These are phyloP conservation scores for Harpagoxenus sublaevis DNA, from an alignment of 2,888 invertebrate genomes.

Conservation along the genomic window DNA sequence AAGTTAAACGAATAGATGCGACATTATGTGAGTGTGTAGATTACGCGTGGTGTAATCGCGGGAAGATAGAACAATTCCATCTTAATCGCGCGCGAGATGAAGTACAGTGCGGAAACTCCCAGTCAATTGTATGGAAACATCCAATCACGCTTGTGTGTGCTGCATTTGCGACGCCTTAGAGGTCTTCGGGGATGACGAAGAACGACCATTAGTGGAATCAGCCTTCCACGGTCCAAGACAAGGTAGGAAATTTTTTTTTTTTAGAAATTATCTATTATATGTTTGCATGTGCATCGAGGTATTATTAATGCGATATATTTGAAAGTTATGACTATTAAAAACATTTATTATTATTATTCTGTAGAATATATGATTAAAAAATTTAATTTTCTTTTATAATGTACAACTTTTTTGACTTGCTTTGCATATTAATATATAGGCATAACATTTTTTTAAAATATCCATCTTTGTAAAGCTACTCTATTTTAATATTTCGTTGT, in stretches of 20 bases:
- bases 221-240: not conserved
- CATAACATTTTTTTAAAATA: not conserved
- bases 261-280: not conserved
- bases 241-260: constrained; percentile 6
- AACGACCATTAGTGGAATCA: not conserved
- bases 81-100: not conserved
- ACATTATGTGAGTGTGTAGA: not conserved
- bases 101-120: constrained; percentile 6
- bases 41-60: not conserved
- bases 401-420: not conserved
- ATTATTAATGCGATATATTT: not conserved
- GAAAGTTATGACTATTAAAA: not conserved
- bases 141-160: constrained; percentile 10
- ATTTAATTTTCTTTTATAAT: not conserved
- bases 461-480: not conserved
- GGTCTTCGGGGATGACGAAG: not conserved
- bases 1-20: not conserved
- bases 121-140: constrained; percentile 21
- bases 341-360: not conserved
- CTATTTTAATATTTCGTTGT: not conserved
- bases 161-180: constrained; percentile 23
- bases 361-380: not conserved
- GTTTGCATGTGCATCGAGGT: not conserved
- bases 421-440: not conserved
- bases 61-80: not conserved